phyloP scores from a whole-genome alignment of 2,888 invertebrate species.

The Philaethria dido region DNA sequence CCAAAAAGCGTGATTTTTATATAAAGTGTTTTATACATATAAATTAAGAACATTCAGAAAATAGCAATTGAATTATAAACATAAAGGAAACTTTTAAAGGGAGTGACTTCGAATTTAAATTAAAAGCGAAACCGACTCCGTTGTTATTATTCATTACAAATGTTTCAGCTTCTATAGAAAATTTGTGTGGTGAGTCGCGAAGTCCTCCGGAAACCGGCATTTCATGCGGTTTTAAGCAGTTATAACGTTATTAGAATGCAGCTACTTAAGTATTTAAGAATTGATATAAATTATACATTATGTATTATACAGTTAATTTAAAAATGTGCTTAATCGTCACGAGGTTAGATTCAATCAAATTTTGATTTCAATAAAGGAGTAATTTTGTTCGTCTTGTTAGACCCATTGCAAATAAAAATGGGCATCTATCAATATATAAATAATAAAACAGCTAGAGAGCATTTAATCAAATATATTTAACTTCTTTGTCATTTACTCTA shows the following conservation, averaged over 20 bases:
- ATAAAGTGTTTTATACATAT: background rate
- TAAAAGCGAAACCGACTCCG: conserved; percentile 39
- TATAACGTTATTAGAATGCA: conserved; percentile 20
- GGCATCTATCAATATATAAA: too few relatives aligned
- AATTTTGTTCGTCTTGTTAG: too few relatives aligned
- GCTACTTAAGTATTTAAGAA: conserved; percentile 2
- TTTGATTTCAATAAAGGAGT: too few relatives aligned
- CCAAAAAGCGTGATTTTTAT: too few relatives aligned
- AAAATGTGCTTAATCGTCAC: too few relatives aligned
- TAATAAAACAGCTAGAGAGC: too few relatives aligned
- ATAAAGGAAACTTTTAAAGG: conserved; percentile 23
- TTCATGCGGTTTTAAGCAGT: conserved; percentile 22
- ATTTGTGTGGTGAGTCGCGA: conserved; percentile 37
- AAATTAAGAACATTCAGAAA: background rate
- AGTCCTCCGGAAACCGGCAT: conserved; percentile 28
- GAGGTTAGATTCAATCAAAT: too few relatives aligned
- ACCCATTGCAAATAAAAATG: too few relatives aligned
- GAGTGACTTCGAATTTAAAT: conserved; percentile 35
- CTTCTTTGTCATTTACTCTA: too few relatives aligned
- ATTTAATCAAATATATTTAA: too few relatives aligned
- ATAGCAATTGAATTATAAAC: conserved; percentile 30
- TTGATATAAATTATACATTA: conserved; percentile 9
- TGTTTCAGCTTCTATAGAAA: conserved; percentile 37
- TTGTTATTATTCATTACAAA: conserved; percentile 44
- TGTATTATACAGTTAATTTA: too few relatives aligned